Percentiles rank a stretch among this genome's conserved stretches.
Evolutionary conservation across 2,888 invertebrate species (phyloP).

Genomic region (Mythimna pallens): DNA sequence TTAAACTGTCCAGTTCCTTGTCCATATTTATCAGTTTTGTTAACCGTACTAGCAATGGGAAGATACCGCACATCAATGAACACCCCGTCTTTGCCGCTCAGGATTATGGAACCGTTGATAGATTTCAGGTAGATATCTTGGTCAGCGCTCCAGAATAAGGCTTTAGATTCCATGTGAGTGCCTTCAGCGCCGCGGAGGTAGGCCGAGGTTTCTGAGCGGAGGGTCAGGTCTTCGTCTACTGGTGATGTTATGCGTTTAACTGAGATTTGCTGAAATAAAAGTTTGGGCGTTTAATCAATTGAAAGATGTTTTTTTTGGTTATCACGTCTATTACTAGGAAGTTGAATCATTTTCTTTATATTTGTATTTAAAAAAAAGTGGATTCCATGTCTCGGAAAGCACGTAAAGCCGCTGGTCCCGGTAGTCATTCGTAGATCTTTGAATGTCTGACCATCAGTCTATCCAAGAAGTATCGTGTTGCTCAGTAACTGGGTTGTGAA

Average conservation of each 20-base stretch:
- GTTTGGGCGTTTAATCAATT: neutral
- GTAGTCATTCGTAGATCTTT: no score
- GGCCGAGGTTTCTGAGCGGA: constrained; percentile 93
- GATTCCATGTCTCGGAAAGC: no score
- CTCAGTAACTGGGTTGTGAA: no score
- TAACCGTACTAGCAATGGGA: constrained; percentile 91
- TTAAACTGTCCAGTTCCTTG: constrained; percentile 93
- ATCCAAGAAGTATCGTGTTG: no score
- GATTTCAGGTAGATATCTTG: constrained; percentile 95
- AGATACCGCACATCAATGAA: constrained; percentile 93
- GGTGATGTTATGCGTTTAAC: constrained; percentile 94
- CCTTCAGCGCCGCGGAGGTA: constrained; percentile 95
- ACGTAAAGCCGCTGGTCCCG: no score
- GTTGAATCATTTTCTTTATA: no score
- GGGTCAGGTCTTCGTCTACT: constrained; percentile 91
- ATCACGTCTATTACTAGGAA: no score
- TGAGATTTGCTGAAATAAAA: constrained; percentile 88
- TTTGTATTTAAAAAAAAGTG: no score
- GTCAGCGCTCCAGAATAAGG: constrained; percentile 94
- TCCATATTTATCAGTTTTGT: constrained; percentile 73
- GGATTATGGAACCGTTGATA: constrained; percentile 93
- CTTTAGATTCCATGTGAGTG: constrained; percentile 93
- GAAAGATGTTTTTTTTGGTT: no score
- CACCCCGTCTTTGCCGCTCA: constrained; percentile 93
- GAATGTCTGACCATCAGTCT: no score